Evolutionary conservation across 2,888 invertebrate genomes (phyloP), one percentile per base, ranked within the genome.

Genomic region (Eubasilissa splendida): DNA sequence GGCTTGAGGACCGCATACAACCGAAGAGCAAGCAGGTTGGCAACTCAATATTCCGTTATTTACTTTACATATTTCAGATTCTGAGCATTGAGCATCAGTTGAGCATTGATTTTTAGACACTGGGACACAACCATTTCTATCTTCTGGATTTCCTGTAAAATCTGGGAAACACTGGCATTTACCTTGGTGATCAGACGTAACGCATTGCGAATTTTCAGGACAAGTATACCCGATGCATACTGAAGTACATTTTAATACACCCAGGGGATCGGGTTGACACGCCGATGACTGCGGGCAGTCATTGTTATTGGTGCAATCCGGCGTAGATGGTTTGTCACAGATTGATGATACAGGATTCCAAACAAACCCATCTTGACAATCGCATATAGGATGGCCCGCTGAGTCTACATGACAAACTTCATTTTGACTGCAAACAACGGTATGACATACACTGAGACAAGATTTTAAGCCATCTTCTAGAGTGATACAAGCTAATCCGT

Each of bases 141-240:
- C 96, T 85, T 96, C 96, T 22, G 97, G 96, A 90, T 98, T 97
- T 58, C 98, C 98, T 11, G 94, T 92, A 87, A 93, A 98, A 4
- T 96, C 97, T 59, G 92, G 89, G 22, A 95, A 89, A 86, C 98
- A 98, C 86, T 96, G 94, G 86, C 98, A 98, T 85, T 93, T 92
- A 65, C 95, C 96, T 85, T 91, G 91, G 85, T 96, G 96, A 80
- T 92, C 91, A 82, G 89, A 91, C 0, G 95, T 94, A 2, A 95
- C 88, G 88, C 97, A 97, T 83, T 94, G 92, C 0, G 97, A 95
- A 87, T 97, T 96, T 77, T 92, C 91, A 0, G 97, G 95, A 84
- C 97, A 97, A 31, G 95, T 96, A 86, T 95, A 96, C 85, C 94
- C 93, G 53, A 93, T 90, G 86, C 97, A 97, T 77, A 95, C 93